Percentiles rank a stretch among this genome's conserved stretches.
Evolutionary conservation across 2,113 vertebrate species (phyloP).

Genomic region (Oncorhynchus keta): DNA sequence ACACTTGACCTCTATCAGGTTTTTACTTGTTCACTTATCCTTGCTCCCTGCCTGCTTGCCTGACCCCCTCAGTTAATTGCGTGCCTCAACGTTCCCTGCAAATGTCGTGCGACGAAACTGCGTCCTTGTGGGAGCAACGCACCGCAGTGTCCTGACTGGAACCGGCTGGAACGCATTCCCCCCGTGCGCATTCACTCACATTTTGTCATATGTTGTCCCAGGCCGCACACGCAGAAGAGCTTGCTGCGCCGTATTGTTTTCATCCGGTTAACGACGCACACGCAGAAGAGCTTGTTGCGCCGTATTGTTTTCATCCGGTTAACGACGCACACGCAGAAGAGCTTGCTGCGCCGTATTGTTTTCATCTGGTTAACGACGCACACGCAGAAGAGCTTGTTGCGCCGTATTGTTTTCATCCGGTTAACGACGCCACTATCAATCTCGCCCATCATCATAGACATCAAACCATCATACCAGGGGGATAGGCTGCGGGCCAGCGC

Average conservation of each 20-base stretch:
- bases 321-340: background rate
- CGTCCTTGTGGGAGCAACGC: slow-evolving; percentile 17
- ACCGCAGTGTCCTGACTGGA: background rate
- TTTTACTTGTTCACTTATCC: no score
- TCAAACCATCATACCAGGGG: slow-evolving; percentile 1
- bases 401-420: background rate
- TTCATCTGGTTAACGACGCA: background rate
- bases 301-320: no score
- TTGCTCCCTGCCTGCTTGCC: slow-evolving; percentile 4
- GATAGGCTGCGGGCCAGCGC: background rate
- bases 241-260: background rate
- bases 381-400: background rate
- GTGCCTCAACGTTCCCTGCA: background rate
- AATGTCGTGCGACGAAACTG: background rate
- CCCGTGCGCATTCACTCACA: background rate
- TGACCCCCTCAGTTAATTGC: background rate
- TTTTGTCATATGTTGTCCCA: background rate
- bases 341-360: background rate
- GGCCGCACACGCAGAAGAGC: background rate
- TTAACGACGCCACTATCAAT: background rate
- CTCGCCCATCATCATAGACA: background rate
- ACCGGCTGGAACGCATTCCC: slow-evolving; percentile 53
- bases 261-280: background rate
- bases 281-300: background rate
- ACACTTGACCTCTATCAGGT: no score